Percentiles rank a stretch among this genome's conserved stretches.
These are phyloP conservation scores for Willisornis vidua DNA, from an alignment of 2,113 vertebrate species.

Conservation along the genomic window DNA sequence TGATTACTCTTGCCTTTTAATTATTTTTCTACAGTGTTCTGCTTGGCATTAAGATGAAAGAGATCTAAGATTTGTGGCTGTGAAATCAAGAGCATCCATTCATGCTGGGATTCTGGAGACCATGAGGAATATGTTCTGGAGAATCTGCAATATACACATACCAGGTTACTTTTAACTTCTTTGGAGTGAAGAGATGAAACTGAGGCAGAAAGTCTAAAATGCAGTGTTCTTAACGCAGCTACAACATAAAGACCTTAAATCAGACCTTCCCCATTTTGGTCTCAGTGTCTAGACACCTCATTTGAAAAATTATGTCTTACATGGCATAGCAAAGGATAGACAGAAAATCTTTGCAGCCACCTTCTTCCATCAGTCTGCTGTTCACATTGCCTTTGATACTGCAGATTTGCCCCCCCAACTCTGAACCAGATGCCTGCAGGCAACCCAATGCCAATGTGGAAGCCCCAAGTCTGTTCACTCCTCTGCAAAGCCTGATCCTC, in stretches of 20 bases:
- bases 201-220: neutral
- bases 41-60: neutral
- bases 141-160: neutral
- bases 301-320: neutral
- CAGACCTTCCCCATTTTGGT: neutral
- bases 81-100: neutral
- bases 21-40: neutral
- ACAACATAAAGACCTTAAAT: neutral
- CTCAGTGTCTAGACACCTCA: neutral
- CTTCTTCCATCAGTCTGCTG: neutral
- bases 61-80: neutral
- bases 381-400: neutral
- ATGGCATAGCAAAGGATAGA: neutral
- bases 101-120: neutral
- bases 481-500: neutral
- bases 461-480: neutral
- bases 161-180: neutral
- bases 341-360: neutral
- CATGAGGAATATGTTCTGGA: neutral
- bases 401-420: neutral
- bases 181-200: neutral
- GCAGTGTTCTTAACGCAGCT: neutral
- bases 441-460: neutral
- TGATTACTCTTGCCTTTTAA: neutral
- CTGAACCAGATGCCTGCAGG: neutral